Evolutionary conservation across 2,888 invertebrate species (phyloP).

Genomic region (Bedellia somnulentella): DNA sequence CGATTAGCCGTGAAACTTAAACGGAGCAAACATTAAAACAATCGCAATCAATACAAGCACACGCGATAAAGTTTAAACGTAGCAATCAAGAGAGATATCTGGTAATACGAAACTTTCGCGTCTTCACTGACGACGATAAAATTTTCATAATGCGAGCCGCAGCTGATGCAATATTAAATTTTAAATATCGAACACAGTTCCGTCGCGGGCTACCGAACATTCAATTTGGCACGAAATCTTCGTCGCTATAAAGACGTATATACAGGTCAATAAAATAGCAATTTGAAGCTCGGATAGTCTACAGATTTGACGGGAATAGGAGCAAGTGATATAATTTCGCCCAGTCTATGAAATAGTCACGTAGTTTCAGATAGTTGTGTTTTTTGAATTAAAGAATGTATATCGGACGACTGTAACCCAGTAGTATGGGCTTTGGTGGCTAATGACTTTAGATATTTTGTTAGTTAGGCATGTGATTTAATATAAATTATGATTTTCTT

Average conservation of each 20-base stretch:
- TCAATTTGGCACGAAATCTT: constrained; percentile 39
- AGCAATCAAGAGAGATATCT: constrained; percentile 7
- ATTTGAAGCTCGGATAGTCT: constrained; percentile 12
- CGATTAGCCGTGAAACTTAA: too few relatives aligned
- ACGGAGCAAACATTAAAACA: too few relatives aligned
- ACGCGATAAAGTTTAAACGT: constrained; percentile 1
- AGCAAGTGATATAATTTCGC: too few relatives aligned
- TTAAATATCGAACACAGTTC: constrained; percentile 42
- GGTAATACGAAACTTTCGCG: constrained; percentile 11
- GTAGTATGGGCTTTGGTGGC: too few relatives aligned
- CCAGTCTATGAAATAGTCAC: too few relatives aligned
- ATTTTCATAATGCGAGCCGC: constrained; percentile 38
- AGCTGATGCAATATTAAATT: constrained; percentile 54
- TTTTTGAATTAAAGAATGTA: too few relatives aligned
- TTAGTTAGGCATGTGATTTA: too few relatives aligned
- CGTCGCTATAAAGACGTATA: constrained; percentile 19
- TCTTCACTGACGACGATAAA: constrained; percentile 21
- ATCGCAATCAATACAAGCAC: background rate
- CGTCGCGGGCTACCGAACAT: constrained; percentile 20
- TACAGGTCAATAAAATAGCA: constrained; percentile 24
- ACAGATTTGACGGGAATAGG: constrained; percentile 11
- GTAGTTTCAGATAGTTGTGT: too few relatives aligned
- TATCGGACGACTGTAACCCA: too few relatives aligned
- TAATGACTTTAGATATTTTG: too few relatives aligned
- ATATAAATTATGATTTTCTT: too few relatives aligned